Base-by-base conservation (phyloP, 2,888 invertebrate species). In the Hylaea fasciaria region DNA sequence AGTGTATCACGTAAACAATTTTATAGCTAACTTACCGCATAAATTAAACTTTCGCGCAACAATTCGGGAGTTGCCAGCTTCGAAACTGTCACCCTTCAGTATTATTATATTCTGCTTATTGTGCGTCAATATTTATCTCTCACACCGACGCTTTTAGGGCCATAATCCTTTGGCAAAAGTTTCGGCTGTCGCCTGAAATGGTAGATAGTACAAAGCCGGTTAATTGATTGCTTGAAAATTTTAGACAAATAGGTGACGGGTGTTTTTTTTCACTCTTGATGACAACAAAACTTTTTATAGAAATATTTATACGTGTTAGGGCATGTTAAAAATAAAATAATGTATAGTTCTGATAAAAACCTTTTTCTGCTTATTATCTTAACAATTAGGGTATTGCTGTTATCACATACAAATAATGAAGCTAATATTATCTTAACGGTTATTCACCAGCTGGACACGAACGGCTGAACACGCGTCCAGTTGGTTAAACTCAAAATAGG, bases 21-120 rank as follows among this genome's bases (percentile, higher is more conserved):
- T 76, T 73, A 76, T 74, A 75, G 67, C 66, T 71, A 85, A 85
- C 80, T 84, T 82, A 71, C 76, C 76, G 83, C 83, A 84, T 85
- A 85, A 85, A 85, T 85, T 85, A 75, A 83, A 84, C 84, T 83
- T 83, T 77, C 70, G 76, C 73, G 65, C 71, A 85, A 84, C 83
- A 83, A 84, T 84, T 83, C 79, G 74, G 59, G 77, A 81, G 79
- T 82, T 81, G 60, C 72, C 76, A 79, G 80, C 78, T 83, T 78
- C 70, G 74, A 77, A 77, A 76, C 82, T 83, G 84, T 85, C 84
- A 83, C 77, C 82, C 81, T 76, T 78, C 71, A 66, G 65, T 73
- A 72, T 76, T 76, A 75, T 77, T 77, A 72, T 77, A 72, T 77
- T 66, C 66, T 66, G 56, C 71, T 71, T 74, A 71, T 71, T 72